Conservation (phyloP, 2,888 invertebrate species). For the Andrena fulva region DNA sequence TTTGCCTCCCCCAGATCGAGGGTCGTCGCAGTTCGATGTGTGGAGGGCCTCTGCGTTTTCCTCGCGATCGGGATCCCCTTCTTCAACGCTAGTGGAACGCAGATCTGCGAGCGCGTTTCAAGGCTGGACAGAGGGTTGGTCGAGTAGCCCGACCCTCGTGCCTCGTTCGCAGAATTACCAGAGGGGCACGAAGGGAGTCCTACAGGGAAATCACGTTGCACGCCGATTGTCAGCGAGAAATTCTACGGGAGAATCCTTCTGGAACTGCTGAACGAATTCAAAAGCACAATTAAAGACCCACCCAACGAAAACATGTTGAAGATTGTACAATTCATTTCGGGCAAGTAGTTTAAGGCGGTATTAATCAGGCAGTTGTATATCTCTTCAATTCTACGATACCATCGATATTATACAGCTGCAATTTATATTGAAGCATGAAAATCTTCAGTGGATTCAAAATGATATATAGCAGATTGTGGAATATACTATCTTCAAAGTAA, state of each 20-base stretch:
- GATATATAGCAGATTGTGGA: no score
- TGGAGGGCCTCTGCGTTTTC: slow-evolving; percentile 43
- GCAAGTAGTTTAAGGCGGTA: not conserved
- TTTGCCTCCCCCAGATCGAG: slow-evolving; percentile 62
- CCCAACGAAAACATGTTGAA: not conserved
- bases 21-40: slow-evolving; percentile 69
- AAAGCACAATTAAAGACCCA: not conserved
- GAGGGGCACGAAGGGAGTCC: slow-evolving; percentile 10
- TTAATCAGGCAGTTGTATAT: not conserved
- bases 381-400: no score
- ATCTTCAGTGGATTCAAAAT: no score
- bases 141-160: slow-evolving; percentile 42
- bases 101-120: slow-evolving; percentile 61
- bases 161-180: slow-evolving; percentile 50
- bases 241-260: not conserved
- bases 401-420: no score
- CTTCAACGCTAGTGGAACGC: slow-evolving; percentile 57
- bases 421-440: no score
- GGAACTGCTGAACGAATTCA: not conserved
- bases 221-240: not conserved
- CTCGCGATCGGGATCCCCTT: not conserved
- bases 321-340: not conserved
- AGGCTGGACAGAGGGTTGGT: slow-evolving; percentile 38
- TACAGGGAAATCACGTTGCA: slow-evolving; percentile 60
- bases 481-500: no score